A percentile compares a stretch with the other conserved stretches of the same genome.
Evolutionary conservation across 2,888 invertebrate genomes (phyloP).

Genomic region (Leptura quadrifasciata): DNA sequence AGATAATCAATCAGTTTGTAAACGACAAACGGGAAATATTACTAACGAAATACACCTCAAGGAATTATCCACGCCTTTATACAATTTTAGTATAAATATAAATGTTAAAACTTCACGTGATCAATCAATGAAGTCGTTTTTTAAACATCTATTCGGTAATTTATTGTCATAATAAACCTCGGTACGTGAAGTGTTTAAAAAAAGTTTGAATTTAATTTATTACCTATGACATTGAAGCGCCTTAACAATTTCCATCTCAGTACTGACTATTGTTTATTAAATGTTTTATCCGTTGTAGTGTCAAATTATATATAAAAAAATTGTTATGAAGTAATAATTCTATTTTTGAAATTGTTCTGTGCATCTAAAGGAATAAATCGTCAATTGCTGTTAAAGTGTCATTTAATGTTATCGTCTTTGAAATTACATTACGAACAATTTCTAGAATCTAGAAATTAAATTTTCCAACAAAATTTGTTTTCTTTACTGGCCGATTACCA

Average conservation of each 20-base stretch:
- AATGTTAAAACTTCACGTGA: conserved; percentile 1
- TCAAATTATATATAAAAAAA: too few relatives aligned
- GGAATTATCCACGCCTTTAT: not conserved
- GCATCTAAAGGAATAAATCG: too few relatives aligned
- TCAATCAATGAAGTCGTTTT: not conserved
- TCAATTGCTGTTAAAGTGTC: too few relatives aligned
- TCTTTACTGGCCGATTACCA: too few relatives aligned
- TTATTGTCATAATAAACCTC: conserved; percentile 11
- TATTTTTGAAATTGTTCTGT: too few relatives aligned
- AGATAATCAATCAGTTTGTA: not conserved
- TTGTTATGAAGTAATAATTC: too few relatives aligned
- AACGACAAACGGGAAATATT: not conserved
- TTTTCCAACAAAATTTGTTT: too few relatives aligned
- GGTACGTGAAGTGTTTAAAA: not conserved
- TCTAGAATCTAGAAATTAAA: too few relatives aligned
- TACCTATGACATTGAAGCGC: not conserved
- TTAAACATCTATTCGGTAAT: not conserved
- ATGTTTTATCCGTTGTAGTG: too few relatives aligned
- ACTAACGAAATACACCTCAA: not conserved
- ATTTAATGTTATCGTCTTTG: too few relatives aligned
- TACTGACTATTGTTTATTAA: conserved; percentile 10
- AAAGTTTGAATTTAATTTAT: conserved; percentile 1
- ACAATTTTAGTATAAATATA: not conserved
- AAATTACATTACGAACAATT: too few relatives aligned
- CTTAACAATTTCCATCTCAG: not conserved